Evolutionary conservation across 2,888 invertebrate genomes (phyloP), one percentile per base, ranked within the genome.

Genomic region (Spodoptera exigua): DNA sequence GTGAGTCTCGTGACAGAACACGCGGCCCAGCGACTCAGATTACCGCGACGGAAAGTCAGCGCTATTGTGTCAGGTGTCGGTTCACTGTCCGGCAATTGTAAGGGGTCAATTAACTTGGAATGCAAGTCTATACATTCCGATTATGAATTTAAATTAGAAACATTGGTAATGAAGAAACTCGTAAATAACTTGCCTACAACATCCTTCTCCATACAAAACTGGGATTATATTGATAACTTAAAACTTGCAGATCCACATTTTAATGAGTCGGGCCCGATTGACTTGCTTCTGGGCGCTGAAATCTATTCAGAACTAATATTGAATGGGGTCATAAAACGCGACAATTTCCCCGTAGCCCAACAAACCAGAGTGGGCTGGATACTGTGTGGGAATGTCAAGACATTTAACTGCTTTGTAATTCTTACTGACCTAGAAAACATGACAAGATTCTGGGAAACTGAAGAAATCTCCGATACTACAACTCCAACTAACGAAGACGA

Each of bases 291-390:
- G 12, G 67, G 52, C 12, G 67, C 67, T 1, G 34, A 45, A 0
- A 44, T 66, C 1, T 66, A 66, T 34, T 36, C 67, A 4, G 62
- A 67, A 14, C 53, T 58, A 10, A 37, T 58, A n/a, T 9, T 51
- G n/a, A 21, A 13, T 16, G 68, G 63, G 0, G 36, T 68, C 10
- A 36, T 68, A 3, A 35, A 27, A 10, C 47, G 57, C 1, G 17
- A 13, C 0, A 52, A 48, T 10, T 40, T 43, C 1, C 62, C 62
- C 3, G 44, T 62, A 9, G 67, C 62, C 0, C 62, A 63, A 48
- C 60, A 63, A 34, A 67, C 67, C 2, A 56, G 46, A 46, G 10
- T 67, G 13, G 67, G 62, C 10, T 62, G 62, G 62, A 51, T 67
- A 3, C 13, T 44, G 13, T 44, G 54, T 4, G 54, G 44, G 18